Base-by-base conservation (phyloP, 2,797 vertebrate genomes). In the Oceanodroma leucorhoa region DNA sequence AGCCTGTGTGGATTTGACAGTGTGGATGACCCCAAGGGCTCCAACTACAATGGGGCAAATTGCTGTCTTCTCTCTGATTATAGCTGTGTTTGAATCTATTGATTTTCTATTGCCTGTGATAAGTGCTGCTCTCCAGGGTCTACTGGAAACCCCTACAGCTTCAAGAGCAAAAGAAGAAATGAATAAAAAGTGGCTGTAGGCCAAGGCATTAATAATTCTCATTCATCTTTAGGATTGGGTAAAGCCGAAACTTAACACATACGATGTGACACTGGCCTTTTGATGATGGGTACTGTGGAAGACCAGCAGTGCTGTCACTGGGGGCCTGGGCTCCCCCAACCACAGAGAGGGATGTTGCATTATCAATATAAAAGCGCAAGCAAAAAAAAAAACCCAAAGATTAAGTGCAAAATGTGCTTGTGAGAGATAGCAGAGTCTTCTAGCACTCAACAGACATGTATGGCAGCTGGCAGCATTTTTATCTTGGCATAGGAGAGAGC, bases 391-490 rank as follows among this genome's bases (percentile, higher is more conserved):
- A 2, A 8, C 7, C 0, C 53, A 22, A 70, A 83, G 36, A 55
- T 87, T 46, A 51, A 86, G 36, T 81, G 43, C 50, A 36, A 76
- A 93, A 76, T 34, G 14, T 90, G 40, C 43, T 86, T 1, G 0
- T 64, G 58, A 60, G 54, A 64, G 66, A 36, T 36, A 36, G 22
- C 46, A 32, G 27, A 78, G 79, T 64, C 20, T 61, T 69, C 36
- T 17, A 30, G 40, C 38, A 22, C 66, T 84, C 0, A 0, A 20
- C 61, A 80, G 83, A 32, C 6, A 4, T 1, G 3, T 10, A 1
- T 65, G 50, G n/a, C 45, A 82, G 71, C 62, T 65, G 53, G 75
- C 77, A 61, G 8, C 13, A 4, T 48, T 80, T 87, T 72, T 30
- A 6, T 75, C 45, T 91, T 86, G 50, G 34, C 32, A 18, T 20